Base-by-base conservation (phyloP, 2,797 vertebrate species). In the Taeniopygia guttata region DNA sequence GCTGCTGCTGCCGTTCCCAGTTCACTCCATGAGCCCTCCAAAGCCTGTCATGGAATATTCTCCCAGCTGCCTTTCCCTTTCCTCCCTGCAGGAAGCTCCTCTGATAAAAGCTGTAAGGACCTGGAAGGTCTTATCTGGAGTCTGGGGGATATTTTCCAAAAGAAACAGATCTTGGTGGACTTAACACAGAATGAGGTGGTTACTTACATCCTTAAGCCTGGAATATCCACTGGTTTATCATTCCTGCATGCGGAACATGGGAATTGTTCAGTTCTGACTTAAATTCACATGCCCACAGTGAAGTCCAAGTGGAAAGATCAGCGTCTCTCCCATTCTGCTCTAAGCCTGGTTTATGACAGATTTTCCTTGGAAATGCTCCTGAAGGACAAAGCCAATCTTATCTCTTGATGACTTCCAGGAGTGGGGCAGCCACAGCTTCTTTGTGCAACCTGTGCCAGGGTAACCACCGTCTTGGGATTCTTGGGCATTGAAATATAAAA, bases 41-140 rank as follows among this genome's bases (percentile, higher is more conserved):
- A 84, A 87, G 46, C 38, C 60, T 60, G 17, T 22, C 76, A 42
- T 7, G n/a, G 60, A 93, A 58, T 18, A 9, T 19, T 74, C 56
- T 29, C 32, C 43, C 66, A 76, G 14, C 32, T 9, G 3, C 82
- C 21, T 72, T 84, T 87, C 55, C 91, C 79, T 25, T 67, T 94
- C 89, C 89, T 89, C 52, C 55, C 63, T 87, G 74, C 91, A 93
- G 96, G 94, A 96, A 94, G n/a, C 51, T 59, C 59, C 87, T 69
- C 77, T 67, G 92, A 92, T 84, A 93, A 63, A 42, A 15, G 32
- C 38, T 84, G 20, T 10, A 51, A 67, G 14, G 52, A 66, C 36
- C 48, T 89, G 59, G n/a, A 78, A 84, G 70, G 22, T 58, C 45
- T 87, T 67, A 75, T 87, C 90, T 79, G 10, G 45, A 62, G 73